Conservation (phyloP, 2,797 vertebrate species). For the Cercopithecus diana region DNA sequence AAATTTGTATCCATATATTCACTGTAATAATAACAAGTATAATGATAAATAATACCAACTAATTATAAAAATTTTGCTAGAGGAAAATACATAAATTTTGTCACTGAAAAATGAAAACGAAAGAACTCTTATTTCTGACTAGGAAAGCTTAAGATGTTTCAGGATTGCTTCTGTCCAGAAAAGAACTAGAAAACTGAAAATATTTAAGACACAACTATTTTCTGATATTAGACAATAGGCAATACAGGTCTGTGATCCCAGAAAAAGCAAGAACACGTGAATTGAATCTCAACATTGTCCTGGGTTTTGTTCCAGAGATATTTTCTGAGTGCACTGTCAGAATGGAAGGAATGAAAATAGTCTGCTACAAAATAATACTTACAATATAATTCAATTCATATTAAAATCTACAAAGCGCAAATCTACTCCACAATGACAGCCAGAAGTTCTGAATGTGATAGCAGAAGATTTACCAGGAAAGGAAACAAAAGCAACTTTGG, state of each 20-base stretch:
- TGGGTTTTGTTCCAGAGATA: background rate
- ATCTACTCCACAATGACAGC: background rate
- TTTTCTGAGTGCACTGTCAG: background rate
- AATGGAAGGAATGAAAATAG: background rate
- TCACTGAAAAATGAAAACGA: background rate
- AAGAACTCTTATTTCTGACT: background rate
- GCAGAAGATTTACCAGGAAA: background rate
- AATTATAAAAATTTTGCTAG: background rate
- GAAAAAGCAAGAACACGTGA: background rate
- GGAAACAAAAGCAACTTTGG: too few relatives aligned
- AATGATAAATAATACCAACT: background rate
- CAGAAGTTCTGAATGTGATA: background rate
- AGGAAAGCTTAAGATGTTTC: background rate
- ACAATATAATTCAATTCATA: background rate
- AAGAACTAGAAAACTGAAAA: background rate
- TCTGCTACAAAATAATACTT: background rate
- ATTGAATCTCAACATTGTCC: fast-evolving
- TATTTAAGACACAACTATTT: background rate
- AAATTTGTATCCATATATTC: background rate
- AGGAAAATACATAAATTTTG: background rate
- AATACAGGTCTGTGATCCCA: too few relatives aligned
- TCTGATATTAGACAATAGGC: background rate
- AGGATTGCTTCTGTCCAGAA: background rate
- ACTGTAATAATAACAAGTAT: background rate
- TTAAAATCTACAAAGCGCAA: background rate